Evolutionary conservation across 2,113 vertebrate genomes (phyloP).

Genomic region (Bucco capensis): DNA sequence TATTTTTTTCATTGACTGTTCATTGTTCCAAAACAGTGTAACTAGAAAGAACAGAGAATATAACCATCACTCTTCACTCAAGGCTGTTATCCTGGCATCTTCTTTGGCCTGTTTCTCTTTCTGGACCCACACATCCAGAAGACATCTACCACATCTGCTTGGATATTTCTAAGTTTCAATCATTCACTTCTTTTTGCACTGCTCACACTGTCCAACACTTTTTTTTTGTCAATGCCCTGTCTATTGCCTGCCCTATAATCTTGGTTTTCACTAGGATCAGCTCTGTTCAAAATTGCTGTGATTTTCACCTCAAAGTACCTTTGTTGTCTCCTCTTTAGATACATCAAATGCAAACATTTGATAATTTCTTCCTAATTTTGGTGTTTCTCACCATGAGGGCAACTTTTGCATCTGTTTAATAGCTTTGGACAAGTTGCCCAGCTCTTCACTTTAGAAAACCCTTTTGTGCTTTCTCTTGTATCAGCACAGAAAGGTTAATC

Average conservation of each 20-base stretch:
- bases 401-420: background rate
- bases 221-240: background rate
- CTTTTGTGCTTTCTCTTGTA: background rate
- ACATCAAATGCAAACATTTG: background rate
- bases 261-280: background rate
- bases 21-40: background rate
- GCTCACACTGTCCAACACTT: rapidly evolving
- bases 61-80: background rate
- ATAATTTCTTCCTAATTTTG: background rate
- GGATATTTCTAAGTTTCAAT: background rate
- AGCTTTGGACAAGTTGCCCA: background rate
- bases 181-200: background rate
- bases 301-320: background rate
- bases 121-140: background rate
- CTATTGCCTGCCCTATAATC: background rate
- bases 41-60: background rate
- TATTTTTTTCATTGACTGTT: background rate
- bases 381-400: background rate
- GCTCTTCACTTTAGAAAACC: background rate
- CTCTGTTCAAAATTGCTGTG: background rate
- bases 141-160: background rate
- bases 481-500: background rate
- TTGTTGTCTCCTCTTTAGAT: background rate
- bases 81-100: background rate
- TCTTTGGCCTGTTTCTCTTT: background rate